Evolutionary conservation across 2,797 vertebrate genomes (phyloP).

Genomic region (Simalia tracyae): DNA sequence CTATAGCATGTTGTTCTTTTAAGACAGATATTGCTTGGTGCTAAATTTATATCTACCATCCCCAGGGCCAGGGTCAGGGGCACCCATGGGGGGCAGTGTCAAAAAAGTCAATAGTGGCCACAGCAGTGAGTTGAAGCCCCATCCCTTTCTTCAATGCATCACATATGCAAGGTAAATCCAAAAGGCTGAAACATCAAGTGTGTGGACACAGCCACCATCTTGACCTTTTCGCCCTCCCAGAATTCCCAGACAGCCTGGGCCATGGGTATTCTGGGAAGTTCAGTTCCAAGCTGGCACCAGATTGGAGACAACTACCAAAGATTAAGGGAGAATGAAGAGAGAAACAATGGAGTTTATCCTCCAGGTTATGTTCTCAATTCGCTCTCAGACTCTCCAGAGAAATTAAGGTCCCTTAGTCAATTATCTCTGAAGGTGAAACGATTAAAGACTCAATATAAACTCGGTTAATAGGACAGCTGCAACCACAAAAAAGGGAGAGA

Average conservation of each 20-base stretch:
- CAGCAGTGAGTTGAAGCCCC: no score
- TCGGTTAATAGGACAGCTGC: neutral
- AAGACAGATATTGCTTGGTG: no score
- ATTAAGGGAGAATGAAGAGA: neutral
- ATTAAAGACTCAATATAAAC: neutral
- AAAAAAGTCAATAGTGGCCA: no score
- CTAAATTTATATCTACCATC: no score
- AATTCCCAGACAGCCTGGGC: neutral
- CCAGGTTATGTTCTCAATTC: neutral
- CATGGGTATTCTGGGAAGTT: neutral
- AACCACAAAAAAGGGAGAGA: neutral
- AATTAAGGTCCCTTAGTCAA: conserved; percentile 13
- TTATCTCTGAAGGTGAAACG: conserved; percentile 6
- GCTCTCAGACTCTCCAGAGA: neutral
- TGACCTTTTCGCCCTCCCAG: neutral
- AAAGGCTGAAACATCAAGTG: neutral
- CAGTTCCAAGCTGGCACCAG: neutral
- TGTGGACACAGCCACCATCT: neutral
- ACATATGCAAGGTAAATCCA: neutral
- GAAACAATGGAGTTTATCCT: neutral
- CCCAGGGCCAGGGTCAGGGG: no score
- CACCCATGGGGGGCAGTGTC: no score
- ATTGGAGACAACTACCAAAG: neutral
- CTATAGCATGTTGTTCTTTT: no score
- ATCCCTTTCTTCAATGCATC: no score